These are phyloP conservation scores for Ferdinandea cuprea DNA, from an alignment of 2,888 invertebrate genomes.

Conservation along the genomic window DNA sequence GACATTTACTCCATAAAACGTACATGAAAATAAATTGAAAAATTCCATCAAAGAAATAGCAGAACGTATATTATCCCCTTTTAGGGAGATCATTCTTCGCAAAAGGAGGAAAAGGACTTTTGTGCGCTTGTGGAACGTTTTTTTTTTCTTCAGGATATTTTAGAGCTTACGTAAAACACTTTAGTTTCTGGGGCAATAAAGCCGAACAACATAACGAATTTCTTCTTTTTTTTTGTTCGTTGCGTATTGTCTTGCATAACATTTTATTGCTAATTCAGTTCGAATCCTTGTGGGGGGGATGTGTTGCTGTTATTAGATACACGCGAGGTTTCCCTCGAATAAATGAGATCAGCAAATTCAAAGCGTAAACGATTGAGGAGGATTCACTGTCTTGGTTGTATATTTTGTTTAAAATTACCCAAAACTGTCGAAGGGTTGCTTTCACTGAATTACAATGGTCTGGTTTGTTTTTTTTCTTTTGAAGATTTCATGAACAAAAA, in stretches of 20 bases:
- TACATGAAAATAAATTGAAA: slow-evolving; percentile 79
- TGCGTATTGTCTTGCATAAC: slow-evolving; percentile 57
- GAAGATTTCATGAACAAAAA: slow-evolving; percentile 46
- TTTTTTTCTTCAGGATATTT: slow-evolving; percentile 1
- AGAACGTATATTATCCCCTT: slow-evolving; percentile 49
- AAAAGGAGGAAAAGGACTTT: slow-evolving; percentile 34
- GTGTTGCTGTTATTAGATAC: slow-evolving; percentile 38
- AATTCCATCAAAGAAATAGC: slow-evolving; percentile 76
- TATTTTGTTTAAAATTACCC: slow-evolving; percentile 57
- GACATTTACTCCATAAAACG: slow-evolving; percentile 76
- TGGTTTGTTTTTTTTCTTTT: no score
- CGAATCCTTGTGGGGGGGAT: slow-evolving; percentile 55
- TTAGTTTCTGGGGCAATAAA: slow-evolving; percentile 68
- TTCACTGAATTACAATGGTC: slow-evolving; percentile 25
- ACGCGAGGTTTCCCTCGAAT: slow-evolving; percentile 8
- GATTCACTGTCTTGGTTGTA: slow-evolving; percentile 57
- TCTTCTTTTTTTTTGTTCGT: slow-evolving; percentile 25
- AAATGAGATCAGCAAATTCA: slow-evolving; percentile 43
- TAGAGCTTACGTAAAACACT: slow-evolving; percentile 70
- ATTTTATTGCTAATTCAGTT: slow-evolving; percentile 64
- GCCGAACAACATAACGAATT: slow-evolving; percentile 53
- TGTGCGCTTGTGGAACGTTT: slow-evolving; percentile 39
- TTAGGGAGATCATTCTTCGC: slow-evolving; percentile 6
- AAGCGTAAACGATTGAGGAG: slow-evolving; percentile 66
- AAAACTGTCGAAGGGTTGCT: slow-evolving; percentile 59